Conservation (phyloP, 2,888 invertebrate species). For the Caenorhabditis imperialis region DNA sequence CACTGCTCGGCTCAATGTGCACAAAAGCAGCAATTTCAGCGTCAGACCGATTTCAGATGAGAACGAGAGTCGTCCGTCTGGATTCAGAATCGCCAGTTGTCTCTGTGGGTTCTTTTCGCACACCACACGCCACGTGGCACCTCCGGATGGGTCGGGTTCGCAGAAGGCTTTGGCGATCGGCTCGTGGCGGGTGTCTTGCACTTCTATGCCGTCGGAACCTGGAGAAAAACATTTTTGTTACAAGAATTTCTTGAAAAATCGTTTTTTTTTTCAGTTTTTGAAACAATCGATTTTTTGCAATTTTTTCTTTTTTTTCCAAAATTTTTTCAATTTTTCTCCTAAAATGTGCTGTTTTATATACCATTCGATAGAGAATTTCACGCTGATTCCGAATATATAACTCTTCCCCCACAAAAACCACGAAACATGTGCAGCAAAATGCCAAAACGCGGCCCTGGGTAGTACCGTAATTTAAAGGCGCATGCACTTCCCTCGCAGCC, state of each 20-base stretch:
- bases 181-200: slow-evolving; percentile 53
- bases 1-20: slow-evolving; percentile 46
- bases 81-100: slow-evolving; percentile 36
- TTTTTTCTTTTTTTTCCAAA: no score
- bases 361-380: no score
- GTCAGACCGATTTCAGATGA: slow-evolving; percentile 50
- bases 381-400: no score
- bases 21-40: slow-evolving; percentile 51
- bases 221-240: background rate
- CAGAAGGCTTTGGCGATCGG: slow-evolving; percentile 52
- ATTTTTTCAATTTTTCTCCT: no score
- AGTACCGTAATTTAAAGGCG: no score
- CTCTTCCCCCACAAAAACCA: no score
- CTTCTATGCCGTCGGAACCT: slow-evolving; percentile 48
- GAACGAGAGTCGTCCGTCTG: slow-evolving; percentile 47
- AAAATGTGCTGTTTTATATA: no score
- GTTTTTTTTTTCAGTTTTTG: background rate
- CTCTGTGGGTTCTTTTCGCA: slow-evolving; percentile 53
- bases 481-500: no score
- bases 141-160: slow-evolving; percentile 47
- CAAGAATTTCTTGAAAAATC: background rate
- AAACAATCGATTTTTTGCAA: no score
- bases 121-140: slow-evolving; percentile 50
- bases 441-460: no score
- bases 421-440: no score